Percentiles rank a stretch among this genome's conserved stretches.
Evolutionary conservation across 1,140 invertebrate species (phyloP).

Genomic region (Dendroctonus ponderosae): DNA sequence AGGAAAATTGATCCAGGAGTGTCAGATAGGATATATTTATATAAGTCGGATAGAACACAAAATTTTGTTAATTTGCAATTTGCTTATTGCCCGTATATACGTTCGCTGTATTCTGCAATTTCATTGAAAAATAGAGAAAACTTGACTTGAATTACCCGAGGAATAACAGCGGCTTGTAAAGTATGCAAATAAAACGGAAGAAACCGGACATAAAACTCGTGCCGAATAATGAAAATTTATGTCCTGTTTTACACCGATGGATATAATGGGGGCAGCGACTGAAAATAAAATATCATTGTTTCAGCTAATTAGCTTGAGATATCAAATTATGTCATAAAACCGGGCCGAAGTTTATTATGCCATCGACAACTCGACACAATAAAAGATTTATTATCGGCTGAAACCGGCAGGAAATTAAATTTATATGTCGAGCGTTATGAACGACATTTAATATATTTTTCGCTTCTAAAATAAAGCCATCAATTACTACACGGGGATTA

Average conservation of each 20-base stretch:
- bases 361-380: conserved; percentile 27
- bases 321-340: conserved; percentile 28
- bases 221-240: too few relatives aligned
- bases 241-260: not conserved
- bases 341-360: conserved; percentile 12
- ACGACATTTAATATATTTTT: conserved; percentile 15
- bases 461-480: conserved; percentile 18
- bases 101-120: too few relatives aligned
- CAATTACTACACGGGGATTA: conserved; percentile 7
- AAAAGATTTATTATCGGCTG: conserved; percentile 25
- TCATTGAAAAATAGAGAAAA: too few relatives aligned
- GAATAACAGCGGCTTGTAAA: too few relatives aligned
- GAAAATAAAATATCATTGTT: conserved; percentile 23
- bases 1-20: too few relatives aligned
- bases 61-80: too few relatives aligned
- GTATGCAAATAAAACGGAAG: too few relatives aligned
- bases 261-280: conserved; percentile 9
- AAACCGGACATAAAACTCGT: too few relatives aligned
- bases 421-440: conserved; percentile 19
- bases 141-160: too few relatives aligned
- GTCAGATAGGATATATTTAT: too few relatives aligned
- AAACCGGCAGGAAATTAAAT: conserved; percentile 24
- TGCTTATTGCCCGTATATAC: too few relatives aligned
- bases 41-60: too few relatives aligned
- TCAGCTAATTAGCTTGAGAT: conserved; percentile 24